phyloP scores from a whole-genome alignment of 37 sponge, comb jelly and placozoan species.

The Eunapius fragilis region DNA sequence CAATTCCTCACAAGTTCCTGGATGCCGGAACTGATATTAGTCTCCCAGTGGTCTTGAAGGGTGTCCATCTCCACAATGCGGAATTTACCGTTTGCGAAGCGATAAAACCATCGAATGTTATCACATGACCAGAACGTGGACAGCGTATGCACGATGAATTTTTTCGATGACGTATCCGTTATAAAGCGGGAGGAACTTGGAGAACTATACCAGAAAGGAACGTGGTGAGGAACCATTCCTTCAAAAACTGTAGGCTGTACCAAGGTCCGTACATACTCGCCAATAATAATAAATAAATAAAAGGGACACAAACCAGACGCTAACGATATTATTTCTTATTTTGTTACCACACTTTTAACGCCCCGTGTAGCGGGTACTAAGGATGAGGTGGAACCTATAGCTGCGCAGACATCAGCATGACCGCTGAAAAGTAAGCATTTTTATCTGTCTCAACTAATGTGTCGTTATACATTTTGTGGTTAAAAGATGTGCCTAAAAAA shows the following conservation, averaged over 20 bases:
- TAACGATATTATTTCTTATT: too few species aligned
- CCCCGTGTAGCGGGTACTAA: background rate
- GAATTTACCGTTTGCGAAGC: background rate
- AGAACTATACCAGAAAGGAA: background rate
- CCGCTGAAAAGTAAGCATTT: background rate
- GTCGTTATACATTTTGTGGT: background rate
- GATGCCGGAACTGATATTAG: background rate
- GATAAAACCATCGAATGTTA: background rate
- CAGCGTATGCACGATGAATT: background rate
- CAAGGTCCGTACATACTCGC: background rate
- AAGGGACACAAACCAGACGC: too few species aligned
- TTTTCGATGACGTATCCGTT: background rate
- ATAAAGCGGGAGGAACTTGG: background rate
- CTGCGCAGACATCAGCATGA: background rate
- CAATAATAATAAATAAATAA: too few species aligned
- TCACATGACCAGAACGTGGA: slow-evolving; percentile 17
- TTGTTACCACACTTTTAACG: background rate
- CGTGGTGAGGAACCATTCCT: background rate
- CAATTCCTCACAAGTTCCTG: slow-evolving; percentile 49
- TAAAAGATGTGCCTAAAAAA: background rate
- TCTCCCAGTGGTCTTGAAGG: background rate
- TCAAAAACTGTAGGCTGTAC: background rate
- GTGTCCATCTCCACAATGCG: background rate
- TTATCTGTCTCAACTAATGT: background rate
- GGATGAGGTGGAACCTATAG: background rate